These are phyloP conservation scores for Drosophila setosimentum DNA, from an alignment of 2,888 invertebrate species.

Conservation along the genomic window DNA sequence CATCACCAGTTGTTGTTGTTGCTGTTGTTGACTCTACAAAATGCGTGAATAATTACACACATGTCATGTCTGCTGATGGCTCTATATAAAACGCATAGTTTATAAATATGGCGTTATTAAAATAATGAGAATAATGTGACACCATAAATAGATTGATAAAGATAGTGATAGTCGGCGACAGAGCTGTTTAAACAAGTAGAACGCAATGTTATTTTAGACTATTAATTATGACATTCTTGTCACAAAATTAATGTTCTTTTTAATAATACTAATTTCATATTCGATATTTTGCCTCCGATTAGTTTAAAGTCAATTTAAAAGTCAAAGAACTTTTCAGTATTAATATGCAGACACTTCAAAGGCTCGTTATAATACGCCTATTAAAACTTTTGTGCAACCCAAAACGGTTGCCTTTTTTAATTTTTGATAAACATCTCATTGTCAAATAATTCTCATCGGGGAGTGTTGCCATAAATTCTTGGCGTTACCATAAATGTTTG, in stretches of 20 bases:
- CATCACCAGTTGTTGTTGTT: too few species aligned
- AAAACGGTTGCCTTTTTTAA: not conserved
- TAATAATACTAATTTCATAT: not conserved
- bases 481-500: slow-evolving; percentile 65
- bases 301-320: not conserved
- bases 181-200: not conserved
- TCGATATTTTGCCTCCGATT: not conserved
- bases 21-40: not conserved
- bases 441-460: slow-evolving; percentile 35
- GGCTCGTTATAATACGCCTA: not conserved
- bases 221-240: not conserved
- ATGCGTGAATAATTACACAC: slow-evolving; percentile 10
- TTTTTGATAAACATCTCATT: slow-evolving; percentile 31
- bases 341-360: not conserved
- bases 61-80: not conserved
- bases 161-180: not conserved
- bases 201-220: not conserved
- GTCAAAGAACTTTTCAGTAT: not conserved
- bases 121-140: not conserved
- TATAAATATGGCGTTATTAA: not conserved
- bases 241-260: not conserved
- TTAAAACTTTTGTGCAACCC: not conserved
- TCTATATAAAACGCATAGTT: not conserved
- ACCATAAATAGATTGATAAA: not conserved
- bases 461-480: slow-evolving; percentile 37